Conservation (phyloP, 2,888 invertebrate genomes). For the Psococerastis gibbosa region DNA sequence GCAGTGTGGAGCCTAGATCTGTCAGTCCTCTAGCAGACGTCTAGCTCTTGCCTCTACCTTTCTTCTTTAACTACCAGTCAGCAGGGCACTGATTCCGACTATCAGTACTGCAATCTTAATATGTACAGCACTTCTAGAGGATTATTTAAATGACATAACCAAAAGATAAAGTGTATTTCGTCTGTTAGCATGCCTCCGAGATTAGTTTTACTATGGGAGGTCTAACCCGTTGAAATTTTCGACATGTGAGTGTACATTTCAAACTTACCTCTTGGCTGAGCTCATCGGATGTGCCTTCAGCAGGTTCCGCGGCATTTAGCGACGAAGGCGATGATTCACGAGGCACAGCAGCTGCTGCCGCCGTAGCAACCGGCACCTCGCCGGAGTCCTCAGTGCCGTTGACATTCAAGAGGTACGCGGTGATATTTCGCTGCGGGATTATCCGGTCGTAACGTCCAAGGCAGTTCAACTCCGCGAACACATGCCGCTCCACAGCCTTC, state of each 20-base stretch:
- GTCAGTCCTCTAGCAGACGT: too few relatives aligned
- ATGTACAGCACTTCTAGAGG: too few relatives aligned
- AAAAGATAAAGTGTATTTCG: too few relatives aligned
- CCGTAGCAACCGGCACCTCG: conserved; percentile 12
- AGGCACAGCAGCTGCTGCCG: conserved; percentile 8
- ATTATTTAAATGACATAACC: too few relatives aligned
- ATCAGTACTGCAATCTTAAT: too few relatives aligned
- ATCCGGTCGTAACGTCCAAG: conserved; percentile 40
- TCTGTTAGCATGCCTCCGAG: too few relatives aligned
- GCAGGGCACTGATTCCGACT: too few relatives aligned
- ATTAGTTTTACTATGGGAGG: too few relatives aligned
- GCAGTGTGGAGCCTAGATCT: too few relatives aligned
- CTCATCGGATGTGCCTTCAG: conserved; percentile 22
- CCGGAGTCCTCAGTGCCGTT: conserved; percentile 15
- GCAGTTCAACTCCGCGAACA: conserved; percentile 54
- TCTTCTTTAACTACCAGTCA: too few relatives aligned
- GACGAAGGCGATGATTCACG: background rate
- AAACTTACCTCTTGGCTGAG: conserved; percentile 28
- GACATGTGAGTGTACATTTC: too few relatives aligned
- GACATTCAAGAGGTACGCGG: conserved; percentile 42
- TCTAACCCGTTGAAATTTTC: conserved; percentile 5
- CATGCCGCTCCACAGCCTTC: conserved; percentile 47
- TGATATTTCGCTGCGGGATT: conserved; percentile 33
- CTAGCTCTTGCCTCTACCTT: too few relatives aligned
- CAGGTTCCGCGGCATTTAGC: conserved; percentile 18